These are phyloP conservation scores for Limnephilus marmoratus DNA, from an alignment of 2,888 invertebrate species.

Conservation along the genomic window DNA sequence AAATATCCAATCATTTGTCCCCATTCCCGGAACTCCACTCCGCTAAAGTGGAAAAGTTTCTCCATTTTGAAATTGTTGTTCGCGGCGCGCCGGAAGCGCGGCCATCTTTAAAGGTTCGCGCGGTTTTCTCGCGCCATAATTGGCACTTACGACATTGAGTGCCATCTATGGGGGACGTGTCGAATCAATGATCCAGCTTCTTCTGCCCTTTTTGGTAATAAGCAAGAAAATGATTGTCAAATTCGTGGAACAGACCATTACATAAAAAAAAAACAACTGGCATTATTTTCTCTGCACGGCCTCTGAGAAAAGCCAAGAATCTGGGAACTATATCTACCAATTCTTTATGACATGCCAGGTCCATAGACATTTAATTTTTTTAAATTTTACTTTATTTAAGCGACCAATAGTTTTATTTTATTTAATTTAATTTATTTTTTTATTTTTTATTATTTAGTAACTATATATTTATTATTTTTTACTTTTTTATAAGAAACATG, in stretches of 20 bases:
- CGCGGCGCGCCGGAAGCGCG: neutral
- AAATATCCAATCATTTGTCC: slow-evolving; percentile 11
- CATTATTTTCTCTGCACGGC: neutral
- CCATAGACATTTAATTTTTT: too few relatives aligned
- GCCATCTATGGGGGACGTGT: slow-evolving; percentile 40
- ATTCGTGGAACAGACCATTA: neutral
- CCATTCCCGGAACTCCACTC: neutral
- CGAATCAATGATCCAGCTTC: slow-evolving; percentile 29
- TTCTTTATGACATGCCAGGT: too few relatives aligned
- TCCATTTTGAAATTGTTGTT: slow-evolving; percentile 34
- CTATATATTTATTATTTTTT: too few relatives aligned
- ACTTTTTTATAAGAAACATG: too few relatives aligned
- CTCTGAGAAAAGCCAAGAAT: too few relatives aligned
- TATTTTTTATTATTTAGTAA: too few relatives aligned
- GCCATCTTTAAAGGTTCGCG: slow-evolving; percentile 39
- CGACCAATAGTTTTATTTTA: too few relatives aligned
- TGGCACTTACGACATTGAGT: slow-evolving; percentile 39
- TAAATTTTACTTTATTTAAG: too few relatives aligned
- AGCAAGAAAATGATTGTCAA: slow-evolving; percentile 2
- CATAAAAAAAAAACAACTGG: neutral
- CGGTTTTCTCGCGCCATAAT: slow-evolving; percentile 24
- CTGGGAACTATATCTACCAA: too few relatives aligned
- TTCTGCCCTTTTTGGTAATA: neutral
- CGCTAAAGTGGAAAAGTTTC: slow-evolving; percentile 29
- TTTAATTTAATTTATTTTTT: too few relatives aligned